These are phyloP conservation scores for Oophaga pumilio DNA, from an alignment of 2,113 vertebrate species.

Conservation along the genomic window DNA sequence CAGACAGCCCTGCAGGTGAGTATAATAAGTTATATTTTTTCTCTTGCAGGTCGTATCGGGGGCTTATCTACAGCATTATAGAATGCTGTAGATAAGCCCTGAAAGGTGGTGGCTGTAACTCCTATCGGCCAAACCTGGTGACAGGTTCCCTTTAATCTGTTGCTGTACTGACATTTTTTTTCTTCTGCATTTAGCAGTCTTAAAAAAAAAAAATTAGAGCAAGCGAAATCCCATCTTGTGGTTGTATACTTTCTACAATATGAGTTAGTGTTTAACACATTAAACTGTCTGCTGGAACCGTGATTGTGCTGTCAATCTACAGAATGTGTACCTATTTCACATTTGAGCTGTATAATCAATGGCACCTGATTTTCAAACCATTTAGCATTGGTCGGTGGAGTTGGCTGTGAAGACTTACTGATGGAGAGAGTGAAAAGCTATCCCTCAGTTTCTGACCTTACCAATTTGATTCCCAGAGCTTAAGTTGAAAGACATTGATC, in stretches of 20 bases:
- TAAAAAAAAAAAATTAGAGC: not conserved
- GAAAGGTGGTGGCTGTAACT: too few species aligned
- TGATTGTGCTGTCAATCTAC: conserved; percentile 1
- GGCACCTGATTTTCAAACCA: not conserved
- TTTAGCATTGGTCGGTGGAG: conserved; percentile 3
- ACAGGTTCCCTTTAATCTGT: too few species aligned
- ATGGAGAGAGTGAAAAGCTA: conserved; percentile 20
- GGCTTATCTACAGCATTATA: too few species aligned
- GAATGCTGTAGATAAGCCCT: too few species aligned
- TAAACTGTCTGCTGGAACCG: not conserved
- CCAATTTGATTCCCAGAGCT: conserved; percentile 39
- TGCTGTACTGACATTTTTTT: not conserved
- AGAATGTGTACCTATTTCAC: not conserved
- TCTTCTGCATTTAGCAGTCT: not conserved
- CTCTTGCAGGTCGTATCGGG: too few species aligned
- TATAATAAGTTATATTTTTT: too few species aligned
- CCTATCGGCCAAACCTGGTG: too few species aligned
- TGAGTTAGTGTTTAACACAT: not conserved
- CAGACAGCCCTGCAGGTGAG: too few species aligned
- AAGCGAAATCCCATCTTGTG: not conserved
- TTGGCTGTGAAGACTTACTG: conserved; percentile 7
- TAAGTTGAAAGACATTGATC: conserved; percentile 48
- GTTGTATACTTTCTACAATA: not conserved
- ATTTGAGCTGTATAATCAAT: not conserved
- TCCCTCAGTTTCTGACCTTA: conserved; percentile 29